Evolutionary conservation across 30 jellyfish, hydroid and myxozoan genomes (phyloP), one percentile per base, ranked within the genome.

Genomic region (Rhopilema esculentum): DNA sequence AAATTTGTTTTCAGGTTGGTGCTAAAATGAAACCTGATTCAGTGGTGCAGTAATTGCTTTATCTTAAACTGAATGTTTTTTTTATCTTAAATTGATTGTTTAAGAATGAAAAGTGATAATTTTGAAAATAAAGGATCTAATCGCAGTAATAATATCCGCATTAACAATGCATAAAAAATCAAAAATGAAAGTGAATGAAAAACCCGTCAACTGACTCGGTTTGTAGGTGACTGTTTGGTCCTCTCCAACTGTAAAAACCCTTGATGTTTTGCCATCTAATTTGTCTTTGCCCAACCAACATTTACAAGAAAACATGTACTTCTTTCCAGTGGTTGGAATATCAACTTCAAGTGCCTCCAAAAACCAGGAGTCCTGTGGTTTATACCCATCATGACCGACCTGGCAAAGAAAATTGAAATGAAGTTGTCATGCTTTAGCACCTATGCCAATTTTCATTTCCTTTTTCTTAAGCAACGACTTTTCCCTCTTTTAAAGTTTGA

Each of bases 311-410:
- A 94, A 84, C 33, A 66, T 62, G 70, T 89, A 94, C 72, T 86
- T 85, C 33, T 80, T 83, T 20, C 99, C 99, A 19, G 99, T 94
- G 24, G 97, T 94, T 28, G 99, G 99, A 28, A 89, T 97, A 79
- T 94, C 97, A 16, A 94, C 95, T 73, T 84, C 97, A 8, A 94
- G 87, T 8, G 85, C 81, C 49, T 94, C 80, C 57, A 94, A 77
- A 31, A 72, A 86, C 99, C 99, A 94, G 64, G 94, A 82, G 77
- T 89, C 97, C 73, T 89, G 95, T 27, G 99, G 97, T n/a, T 93
- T 96, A 73, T 94, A 89, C 72, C 99, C 99, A 78, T 94, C 99
- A 72, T 94, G 99, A 8, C 97, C 91, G 80, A 94, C 89, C 99
- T 93, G 69, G 22, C 29, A 53, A n/a, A 28, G 9, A 69, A 32